phyloP scores from a whole-genome alignment of 2,113 vertebrate species.

The Ranitomeya imitator region DNA sequence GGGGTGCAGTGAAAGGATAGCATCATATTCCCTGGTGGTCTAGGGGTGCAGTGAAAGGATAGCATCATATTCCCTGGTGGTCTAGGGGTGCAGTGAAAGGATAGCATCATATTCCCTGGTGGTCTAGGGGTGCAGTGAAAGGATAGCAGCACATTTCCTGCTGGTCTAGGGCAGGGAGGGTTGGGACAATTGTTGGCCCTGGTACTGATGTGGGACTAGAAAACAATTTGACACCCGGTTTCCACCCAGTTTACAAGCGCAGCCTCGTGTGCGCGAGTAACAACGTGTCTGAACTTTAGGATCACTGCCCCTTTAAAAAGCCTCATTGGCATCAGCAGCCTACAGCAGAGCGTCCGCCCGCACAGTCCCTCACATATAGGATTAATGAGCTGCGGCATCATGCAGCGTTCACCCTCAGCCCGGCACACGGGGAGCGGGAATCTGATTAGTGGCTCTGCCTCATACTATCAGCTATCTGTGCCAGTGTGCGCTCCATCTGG shows the following conservation, averaged over 20 bases:
- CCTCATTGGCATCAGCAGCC: not conserved
- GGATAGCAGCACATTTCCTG: not conserved
- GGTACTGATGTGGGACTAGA: no score
- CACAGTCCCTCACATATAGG: not conserved
- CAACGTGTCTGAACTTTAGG: no score
- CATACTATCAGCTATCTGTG: not conserved
- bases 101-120: not conserved
- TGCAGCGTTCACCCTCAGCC: not conserved
- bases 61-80: not conserved
- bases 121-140: not conserved
- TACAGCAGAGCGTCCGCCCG: not conserved
- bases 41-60: not conserved
- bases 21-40: not conserved
- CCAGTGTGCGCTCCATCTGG: conserved; percentile 1
- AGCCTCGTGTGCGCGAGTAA: not conserved
- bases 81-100: not conserved
- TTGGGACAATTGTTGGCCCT: not conserved
- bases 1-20: no score
- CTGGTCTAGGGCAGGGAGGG: not conserved
- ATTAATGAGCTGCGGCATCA: not conserved
- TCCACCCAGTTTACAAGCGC: not conserved
- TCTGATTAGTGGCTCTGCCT: not conserved
- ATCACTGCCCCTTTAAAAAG: not conserved
- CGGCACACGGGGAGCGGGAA: not conserved
- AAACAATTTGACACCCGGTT: no score